Base-by-base conservation (phyloP, 92 coral and sea anemone genomes). In the Actinostola sp. region DNA sequence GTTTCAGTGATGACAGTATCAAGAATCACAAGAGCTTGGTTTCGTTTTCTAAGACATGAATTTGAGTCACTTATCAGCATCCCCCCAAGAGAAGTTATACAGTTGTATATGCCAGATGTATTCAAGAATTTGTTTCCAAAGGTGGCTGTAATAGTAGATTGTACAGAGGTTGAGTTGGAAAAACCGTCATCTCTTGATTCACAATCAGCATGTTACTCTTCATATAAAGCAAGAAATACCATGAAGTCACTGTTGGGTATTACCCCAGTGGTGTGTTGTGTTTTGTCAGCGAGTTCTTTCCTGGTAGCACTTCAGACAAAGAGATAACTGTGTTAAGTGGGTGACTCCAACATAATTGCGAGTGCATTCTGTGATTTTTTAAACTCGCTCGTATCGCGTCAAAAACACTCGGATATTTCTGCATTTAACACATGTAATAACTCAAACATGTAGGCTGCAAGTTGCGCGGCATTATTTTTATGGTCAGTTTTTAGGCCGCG, bases 191-290 rank as follows among this genome's bases (percentile, higher is more conserved):
- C 82, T 20, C 63, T 79, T 31, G 63, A 80, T 66, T 12, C 28
- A 5, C 87, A 86, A 45, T 66, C 83, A 20, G 64, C 62, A 16
- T 82, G 82, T 64, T 86, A 81, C 55, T 81, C 83, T 13, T 56
- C 72, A 16, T 84, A 78, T 13, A 83, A 83, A 52, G 44, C 70
- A 0, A 69, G 50, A 36, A 72, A 81, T 46, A 73, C 86, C 14
- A 67, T 86, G 91, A 81, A 86, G 65, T 35, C 83, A 46, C 78
- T 86, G 26, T 33, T 81, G 15, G 88, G 88, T 60, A 83, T 83
- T 2, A 83, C 88, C 13, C 72, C 20, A 70, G 77, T 82, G 82
- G 71, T 46, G 78, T 44, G 1, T 29, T 53, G 13, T 45, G 63
- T 16, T 81, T 81, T 81, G 86, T 64, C 10, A 72, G 79, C 61